phyloP scores from a whole-genome alignment of 2,113 vertebrate genomes.

The Ammospiza caudacuta region DNA sequence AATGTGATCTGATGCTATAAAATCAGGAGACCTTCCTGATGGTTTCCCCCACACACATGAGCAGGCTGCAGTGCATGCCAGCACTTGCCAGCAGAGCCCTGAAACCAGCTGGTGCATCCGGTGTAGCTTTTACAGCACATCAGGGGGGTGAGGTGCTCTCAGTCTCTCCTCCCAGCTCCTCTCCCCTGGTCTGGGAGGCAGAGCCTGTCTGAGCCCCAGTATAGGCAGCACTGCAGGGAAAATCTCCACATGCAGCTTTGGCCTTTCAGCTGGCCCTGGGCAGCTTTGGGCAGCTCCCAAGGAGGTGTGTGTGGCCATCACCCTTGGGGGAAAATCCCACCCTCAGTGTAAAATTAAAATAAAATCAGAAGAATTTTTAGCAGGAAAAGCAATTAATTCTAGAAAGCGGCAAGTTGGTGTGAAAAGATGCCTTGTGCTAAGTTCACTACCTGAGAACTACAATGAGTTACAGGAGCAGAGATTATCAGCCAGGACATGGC shows the following conservation, averaged over 20 bases:
- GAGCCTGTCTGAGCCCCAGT: rapidly evolving
- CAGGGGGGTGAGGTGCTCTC: background rate
- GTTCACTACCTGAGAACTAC: background rate
- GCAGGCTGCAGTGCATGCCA: background rate
- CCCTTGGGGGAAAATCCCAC: background rate
- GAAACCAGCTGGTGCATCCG: background rate
- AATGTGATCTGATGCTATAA: background rate
- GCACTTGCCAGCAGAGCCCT: background rate
- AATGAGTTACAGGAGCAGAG: background rate
- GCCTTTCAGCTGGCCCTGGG: background rate
- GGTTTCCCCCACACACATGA: background rate
- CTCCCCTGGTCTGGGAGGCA: background rate
- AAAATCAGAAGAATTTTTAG: background rate
- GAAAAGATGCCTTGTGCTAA: background rate
- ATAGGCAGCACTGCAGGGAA: background rate
- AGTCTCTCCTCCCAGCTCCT: background rate
- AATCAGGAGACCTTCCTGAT: background rate
- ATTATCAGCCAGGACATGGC: background rate
- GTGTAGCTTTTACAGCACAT: background rate
- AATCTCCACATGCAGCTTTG: background rate
- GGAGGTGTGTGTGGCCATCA: background rate
- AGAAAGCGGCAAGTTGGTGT: background rate
- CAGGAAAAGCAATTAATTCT: background rate
- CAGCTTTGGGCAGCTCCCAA: background rate
- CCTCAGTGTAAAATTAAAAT: background rate